Conservation (phyloP, 23 tunicate genomes). For the Clavelina lepadiformis region DNA sequence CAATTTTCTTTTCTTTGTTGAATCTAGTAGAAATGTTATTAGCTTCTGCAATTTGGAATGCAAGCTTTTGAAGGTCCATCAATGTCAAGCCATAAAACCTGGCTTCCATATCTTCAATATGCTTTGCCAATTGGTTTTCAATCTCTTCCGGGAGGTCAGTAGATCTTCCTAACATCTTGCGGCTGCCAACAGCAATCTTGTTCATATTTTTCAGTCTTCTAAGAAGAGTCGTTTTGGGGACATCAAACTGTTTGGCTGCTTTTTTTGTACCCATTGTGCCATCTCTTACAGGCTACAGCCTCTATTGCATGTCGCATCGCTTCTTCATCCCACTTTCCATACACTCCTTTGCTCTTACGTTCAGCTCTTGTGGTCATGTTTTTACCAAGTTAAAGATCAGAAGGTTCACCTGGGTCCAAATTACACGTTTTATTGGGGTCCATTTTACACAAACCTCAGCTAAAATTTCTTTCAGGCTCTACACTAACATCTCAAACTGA, state of each 20-base stretch:
- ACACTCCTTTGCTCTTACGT: slow-evolving; percentile 8
- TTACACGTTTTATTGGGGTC: too few relatives aligned
- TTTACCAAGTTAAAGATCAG: too few relatives aligned
- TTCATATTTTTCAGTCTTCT: background rate
- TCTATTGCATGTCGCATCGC: slow-evolving; percentile 8
- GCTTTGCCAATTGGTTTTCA: slow-evolving; percentile 5
- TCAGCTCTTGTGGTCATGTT: slow-evolving; percentile 5
- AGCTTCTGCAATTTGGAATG: slow-evolving; percentile 18
- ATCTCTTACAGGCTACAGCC: slow-evolving; percentile 3
- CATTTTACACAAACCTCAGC: too few relatives aligned
- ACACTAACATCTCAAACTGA: too few relatives aligned
- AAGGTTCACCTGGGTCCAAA: too few relatives aligned
- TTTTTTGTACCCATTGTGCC: background rate
- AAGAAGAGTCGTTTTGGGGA: slow-evolving; percentile 15
- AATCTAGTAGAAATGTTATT: slow-evolving; percentile 9
- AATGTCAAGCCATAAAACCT: slow-evolving; percentile 17
- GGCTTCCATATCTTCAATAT: slow-evolving; percentile 8
- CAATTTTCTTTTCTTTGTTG: slow-evolving; percentile 11
- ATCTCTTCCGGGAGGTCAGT: slow-evolving; percentile 1
- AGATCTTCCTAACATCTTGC: background rate
- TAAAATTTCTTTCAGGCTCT: too few relatives aligned
- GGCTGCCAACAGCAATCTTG: background rate
- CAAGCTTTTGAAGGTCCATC: background rate
- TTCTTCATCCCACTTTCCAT: background rate
- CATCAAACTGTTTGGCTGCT: slow-evolving; percentile 18